Evolutionary conservation across 2,113 vertebrate species (phyloP).

Genomic region (Oplegnathus fasciatus): DNA sequence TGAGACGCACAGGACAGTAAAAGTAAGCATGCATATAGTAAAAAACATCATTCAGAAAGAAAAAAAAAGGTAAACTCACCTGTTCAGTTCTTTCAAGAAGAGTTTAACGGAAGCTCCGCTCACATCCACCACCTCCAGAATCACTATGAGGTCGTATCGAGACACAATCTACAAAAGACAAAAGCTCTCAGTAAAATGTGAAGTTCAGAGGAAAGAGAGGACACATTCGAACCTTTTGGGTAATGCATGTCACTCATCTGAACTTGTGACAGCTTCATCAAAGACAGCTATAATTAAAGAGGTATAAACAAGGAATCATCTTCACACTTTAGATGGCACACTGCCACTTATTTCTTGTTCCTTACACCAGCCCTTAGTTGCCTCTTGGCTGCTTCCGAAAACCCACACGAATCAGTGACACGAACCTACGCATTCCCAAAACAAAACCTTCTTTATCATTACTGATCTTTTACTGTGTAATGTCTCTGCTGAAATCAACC

Average conservation of each 20-base stretch:
- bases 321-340: neutral
- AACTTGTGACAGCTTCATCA: neutral
- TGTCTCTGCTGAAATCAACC: neutral
- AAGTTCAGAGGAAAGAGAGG: neutral
- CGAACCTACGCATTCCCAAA: rapidly evolving
- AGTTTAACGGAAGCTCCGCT: slow-evolving; percentile 65
- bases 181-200: neutral
- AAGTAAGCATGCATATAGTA: neutral
- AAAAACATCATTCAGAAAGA: neutral
- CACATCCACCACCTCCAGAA: slow-evolving; percentile 81
- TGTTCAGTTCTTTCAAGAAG: slow-evolving; percentile 78
- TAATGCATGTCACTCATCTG: neutral
- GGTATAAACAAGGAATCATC: neutral
- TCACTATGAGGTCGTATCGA: slow-evolving; percentile 79
- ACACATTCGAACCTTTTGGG: neutral
- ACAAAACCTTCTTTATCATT: neutral
- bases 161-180: slow-evolving; percentile 75
- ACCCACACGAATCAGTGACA: neutral
- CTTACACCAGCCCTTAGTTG: neutral
- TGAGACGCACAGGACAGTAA: slow-evolving; percentile 28
- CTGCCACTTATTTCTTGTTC: neutral
- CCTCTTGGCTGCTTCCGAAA: slow-evolving; percentile 18
- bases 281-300: neutral
- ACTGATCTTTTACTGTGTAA: neutral
- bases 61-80: slow-evolving; percentile 36